Conservation (phyloP, 2,113 vertebrate species). For the Cyanoderma ruficeps region DNA sequence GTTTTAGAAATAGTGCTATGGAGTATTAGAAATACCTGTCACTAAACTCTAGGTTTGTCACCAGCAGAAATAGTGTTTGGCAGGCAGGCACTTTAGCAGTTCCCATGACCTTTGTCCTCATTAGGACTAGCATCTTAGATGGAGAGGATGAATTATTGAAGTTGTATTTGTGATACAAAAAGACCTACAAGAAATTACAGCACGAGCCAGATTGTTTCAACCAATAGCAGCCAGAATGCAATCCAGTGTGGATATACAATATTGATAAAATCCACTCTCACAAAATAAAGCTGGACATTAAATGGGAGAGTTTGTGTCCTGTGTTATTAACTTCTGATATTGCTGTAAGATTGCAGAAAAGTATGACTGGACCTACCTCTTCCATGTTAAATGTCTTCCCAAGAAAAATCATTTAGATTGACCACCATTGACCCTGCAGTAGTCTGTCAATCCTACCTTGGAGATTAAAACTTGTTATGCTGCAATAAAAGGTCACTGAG, state of each 20-base stretch:
- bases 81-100: neutral
- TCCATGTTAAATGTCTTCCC: neutral
- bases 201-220: neutral
- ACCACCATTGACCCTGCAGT: accelerated
- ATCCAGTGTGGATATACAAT: neutral
- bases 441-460: neutral
- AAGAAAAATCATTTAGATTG: neutral
- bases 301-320: neutral
- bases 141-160: neutral
- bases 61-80: neutral
- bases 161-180: neutral
- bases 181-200: neutral
- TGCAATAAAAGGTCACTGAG: neutral
- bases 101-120: neutral
- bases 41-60: neutral
- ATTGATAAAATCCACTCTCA: neutral
- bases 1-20: neutral
- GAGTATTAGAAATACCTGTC: neutral
- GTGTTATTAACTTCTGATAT: neutral
- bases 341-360: neutral
- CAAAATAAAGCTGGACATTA: neutral
- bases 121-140: neutral
- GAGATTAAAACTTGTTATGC: neutral
- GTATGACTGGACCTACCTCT: neutral
- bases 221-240: neutral